Base-by-base conservation (phyloP, 2,113 vertebrate genomes). In the Panthera leo region DNA sequence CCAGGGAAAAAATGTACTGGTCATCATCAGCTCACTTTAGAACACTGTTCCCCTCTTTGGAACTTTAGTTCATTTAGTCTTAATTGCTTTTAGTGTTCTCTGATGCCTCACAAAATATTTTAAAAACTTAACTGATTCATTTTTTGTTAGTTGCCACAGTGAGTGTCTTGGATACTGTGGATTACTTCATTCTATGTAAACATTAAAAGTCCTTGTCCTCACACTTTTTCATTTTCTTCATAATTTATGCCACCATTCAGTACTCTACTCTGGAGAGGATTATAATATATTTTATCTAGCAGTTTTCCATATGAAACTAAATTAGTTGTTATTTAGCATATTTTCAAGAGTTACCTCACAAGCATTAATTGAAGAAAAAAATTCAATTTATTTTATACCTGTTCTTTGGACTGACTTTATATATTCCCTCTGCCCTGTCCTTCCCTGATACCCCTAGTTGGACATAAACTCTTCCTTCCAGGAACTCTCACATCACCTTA, bases 331-430 rank as follows among this genome's bases (percentile, higher is more conserved):
- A 36, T 45, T 93, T 73, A 86, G 15, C 73, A 3, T 27, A 36
- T 91, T 94, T 92, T 97, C 2, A 94, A 92, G 18, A 19, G 83
- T 61, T 67, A 84, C 6, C 5, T 94, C 92, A 61, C 9, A 89
- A 92, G 53, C 19, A 88, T 71, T 55, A 82, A 85, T 39, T 61
- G 63, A 90, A 76, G n/a, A 21, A 55, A 70, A 75, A 79, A n/a
- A 3, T 25, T 78, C 16, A 11, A 4, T 82, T 89, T 82, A 29
- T 89, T 95, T 97, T 67, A 18, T 68, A 45, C 13, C 2, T 96
- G 21, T 16, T 86, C n/a, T 71, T 89, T 18, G 58, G 16, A 45
- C 3, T 90, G 42, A 82, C 16, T 48, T 68, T 63, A 3, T 73
- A 63, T 27, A 13, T 7, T 68, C 25, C 10, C 23, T 91, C 31